Evolutionary conservation across 2,113 vertebrate genomes (phyloP).

Genomic region (Mandrillus leucophaeus): DNA sequence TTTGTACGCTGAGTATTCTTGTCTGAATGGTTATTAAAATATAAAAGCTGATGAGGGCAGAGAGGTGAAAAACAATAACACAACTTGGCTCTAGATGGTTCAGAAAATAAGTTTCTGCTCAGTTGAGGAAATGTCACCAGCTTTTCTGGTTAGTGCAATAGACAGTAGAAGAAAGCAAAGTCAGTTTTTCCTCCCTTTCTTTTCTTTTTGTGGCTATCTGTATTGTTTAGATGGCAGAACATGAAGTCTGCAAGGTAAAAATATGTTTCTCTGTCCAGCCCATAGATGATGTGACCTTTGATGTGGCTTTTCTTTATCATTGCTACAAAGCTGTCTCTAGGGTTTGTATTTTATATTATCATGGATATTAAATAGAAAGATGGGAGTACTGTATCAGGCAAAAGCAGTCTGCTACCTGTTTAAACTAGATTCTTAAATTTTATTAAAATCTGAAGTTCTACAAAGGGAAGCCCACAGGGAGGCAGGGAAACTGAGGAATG

Average conservation of each 20-base stretch:
- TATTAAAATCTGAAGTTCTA: background rate
- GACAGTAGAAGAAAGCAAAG: background rate
- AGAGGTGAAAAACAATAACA: background rate
- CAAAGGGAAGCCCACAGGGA: background rate
- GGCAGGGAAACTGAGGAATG: background rate
- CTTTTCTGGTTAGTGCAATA: constrained; percentile 36
- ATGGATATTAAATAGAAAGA: background rate
- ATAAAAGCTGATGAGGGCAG: background rate
- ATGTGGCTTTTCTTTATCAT: background rate
- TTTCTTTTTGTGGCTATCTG: background rate
- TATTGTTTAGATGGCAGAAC: background rate
- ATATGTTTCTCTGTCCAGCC: background rate
- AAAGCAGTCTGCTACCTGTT: background rate
- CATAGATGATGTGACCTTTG: background rate
- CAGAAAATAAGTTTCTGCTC: background rate
- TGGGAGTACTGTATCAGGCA: background rate
- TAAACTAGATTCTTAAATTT: background rate
- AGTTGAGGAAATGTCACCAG: background rate
- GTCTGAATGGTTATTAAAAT: constrained; percentile 13
- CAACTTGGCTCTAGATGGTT: background rate
- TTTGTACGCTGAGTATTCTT: background rate
- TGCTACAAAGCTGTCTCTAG: background rate
- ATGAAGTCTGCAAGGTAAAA: background rate
- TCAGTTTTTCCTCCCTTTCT: background rate
- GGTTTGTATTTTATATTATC: background rate